Evolutionary conservation across 2,888 invertebrate genomes (phyloP).

Genomic region (Drosophila glabriapex): DNA sequence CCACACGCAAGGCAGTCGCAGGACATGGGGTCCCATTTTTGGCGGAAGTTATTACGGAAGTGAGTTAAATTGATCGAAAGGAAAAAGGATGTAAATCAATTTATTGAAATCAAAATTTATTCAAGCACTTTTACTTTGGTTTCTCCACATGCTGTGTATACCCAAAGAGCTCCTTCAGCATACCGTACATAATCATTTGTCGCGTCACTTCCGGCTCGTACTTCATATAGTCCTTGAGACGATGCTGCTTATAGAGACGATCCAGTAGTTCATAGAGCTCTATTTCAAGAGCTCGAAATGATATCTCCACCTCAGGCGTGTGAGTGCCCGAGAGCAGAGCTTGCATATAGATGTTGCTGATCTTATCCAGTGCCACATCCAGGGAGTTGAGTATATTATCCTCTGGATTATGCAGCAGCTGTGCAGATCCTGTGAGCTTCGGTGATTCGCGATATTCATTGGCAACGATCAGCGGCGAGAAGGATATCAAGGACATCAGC

Average conservation of each 20-base stretch:
- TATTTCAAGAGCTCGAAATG: constrained; percentile 72
- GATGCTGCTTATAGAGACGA: constrained; percentile 72
- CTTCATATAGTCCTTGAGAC: constrained; percentile 79
- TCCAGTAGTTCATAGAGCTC: constrained; percentile 79
- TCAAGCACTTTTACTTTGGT: constrained; percentile 19
- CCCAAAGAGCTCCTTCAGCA: constrained; percentile 81
- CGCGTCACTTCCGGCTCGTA: constrained; percentile 82
- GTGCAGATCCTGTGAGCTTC: constrained; percentile 61
- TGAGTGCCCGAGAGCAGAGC: constrained; percentile 80
- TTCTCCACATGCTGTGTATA: constrained; percentile 64
- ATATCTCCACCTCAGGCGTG: constrained; percentile 70
- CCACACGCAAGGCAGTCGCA: constrained; percentile 72
- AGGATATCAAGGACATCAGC: constrained; percentile 2
- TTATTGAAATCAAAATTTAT: constrained; percentile 44
- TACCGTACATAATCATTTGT: constrained; percentile 82
- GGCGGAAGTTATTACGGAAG: constrained; percentile 76
- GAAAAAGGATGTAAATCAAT: constrained; percentile 56
- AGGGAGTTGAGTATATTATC: constrained; percentile 68
- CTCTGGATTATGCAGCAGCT: constrained; percentile 45
- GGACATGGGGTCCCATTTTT: constrained; percentile 29
- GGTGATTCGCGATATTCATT: constrained; percentile 68
- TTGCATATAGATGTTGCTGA: constrained; percentile 79
- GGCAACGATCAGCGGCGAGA: neutral
- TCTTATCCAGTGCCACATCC: constrained; percentile 71
- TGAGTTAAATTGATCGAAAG: constrained; percentile 46